Base-by-base conservation (phyloP, 2,888 invertebrate genomes). In the Octodonta nipae region DNA sequence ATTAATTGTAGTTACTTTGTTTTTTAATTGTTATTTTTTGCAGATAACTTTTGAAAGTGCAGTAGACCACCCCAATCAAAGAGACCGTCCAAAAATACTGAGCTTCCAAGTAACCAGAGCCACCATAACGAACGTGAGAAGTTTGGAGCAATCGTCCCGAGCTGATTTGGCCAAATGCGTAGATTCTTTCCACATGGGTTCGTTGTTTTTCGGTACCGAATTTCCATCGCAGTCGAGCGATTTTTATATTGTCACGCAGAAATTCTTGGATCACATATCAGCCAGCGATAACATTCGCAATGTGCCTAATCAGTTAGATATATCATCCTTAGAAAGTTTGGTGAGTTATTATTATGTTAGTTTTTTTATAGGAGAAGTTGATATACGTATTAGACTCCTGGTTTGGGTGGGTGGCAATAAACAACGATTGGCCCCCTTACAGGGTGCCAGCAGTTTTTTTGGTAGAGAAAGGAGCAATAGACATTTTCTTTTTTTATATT, bases 61-160 rank as follows among this genome's bases (percentile, higher is more conserved):
- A 15, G 58, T 71, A 5, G 82, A 84, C 44, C 78, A 80, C 50
- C 73, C 80, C 3, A 79, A 75, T 31, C 89, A 85, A 61, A 73
- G 80, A 38, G 91, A 92, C 59, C 68, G 91, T 13, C 95, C 93
- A 0, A 81, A 80, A 50, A 79, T 84, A 15, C 67, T 95, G 43
- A 87, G 89, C 52, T 65, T 87, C 16, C 85, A 86, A 61, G 78
- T 82, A 1, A 85, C 87, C 2, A 67, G 85, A 30, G 75, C 81
- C 26, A 68, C 76, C 0, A 63, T 79, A 33, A 79, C 81, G 12
- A 85, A 85, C 55, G 72, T 75, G 12, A 63, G 75, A 29, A 69
- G 71, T 26, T 63, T 68, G 29, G 75, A 75, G 37, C 65, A 68
- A 40, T 68, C 78, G 54, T 85, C 84, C 0, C 66, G 83, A 35